Conservation (phyloP, 2,113 vertebrate genomes). For the Crotalus viridis region DNA sequence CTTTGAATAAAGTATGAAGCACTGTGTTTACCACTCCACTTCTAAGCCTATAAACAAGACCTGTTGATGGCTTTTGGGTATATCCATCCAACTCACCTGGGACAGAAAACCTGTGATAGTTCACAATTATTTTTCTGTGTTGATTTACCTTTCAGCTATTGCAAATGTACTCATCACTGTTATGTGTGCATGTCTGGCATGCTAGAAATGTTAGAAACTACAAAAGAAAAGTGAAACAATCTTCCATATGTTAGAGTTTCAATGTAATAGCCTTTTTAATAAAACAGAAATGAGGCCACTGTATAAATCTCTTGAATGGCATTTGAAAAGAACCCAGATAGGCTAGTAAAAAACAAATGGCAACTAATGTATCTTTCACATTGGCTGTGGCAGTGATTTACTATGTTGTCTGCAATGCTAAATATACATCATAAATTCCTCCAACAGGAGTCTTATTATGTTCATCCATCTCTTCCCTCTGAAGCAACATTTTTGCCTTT, state of each 20-base stretch:
- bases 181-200: constrained; percentile 11
- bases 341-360: constrained; percentile 68
- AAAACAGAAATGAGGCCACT: constrained; percentile 58
- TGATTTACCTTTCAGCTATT: not conserved
- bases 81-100: rapidly evolving
- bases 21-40: not conserved
- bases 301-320: constrained; percentile 67
- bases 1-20: not conserved
- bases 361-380: constrained; percentile 68
- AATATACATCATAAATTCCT: constrained; percentile 77
- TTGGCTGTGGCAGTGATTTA: constrained; percentile 73
- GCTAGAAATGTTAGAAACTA: constrained; percentile 22
- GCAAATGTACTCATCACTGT: not conserved
- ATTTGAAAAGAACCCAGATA: constrained; percentile 63
- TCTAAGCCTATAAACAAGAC: not conserved
- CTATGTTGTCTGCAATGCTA: constrained; percentile 70
- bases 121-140: constrained; percentile 3
- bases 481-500: constrained; percentile 62
- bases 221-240: constrained; percentile 41
- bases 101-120: not conserved
- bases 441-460: constrained; percentile 66
- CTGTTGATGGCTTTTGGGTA: not conserved
- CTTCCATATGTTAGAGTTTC: constrained; percentile 41
- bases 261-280: constrained; percentile 66
- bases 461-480: constrained; percentile 72